Percentiles rank a stretch among this genome's conserved stretches.
Evolutionary conservation across 2,113 vertebrate genomes (phyloP).

Genomic region (human): GRCh38 chr17:67217001-67217500

Average conservation of each 20-base stretch:
- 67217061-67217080: neutral
- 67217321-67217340: neutral
- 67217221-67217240: neutral
- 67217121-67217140: neutral
- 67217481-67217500: neutral
- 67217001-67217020: neutral
- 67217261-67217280: neutral
- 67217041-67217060: neutral
- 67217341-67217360: constrained; percentile 1
- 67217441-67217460: neutral
- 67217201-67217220: neutral
- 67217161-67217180: neutral
- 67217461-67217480: neutral
- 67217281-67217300: neutral
- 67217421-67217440: neutral
- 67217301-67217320: neutral
- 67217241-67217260: neutral
- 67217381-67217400: neutral
- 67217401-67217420: neutral
- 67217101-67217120: neutral
- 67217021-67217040: neutral
- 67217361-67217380: neutral
- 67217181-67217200: neutral
- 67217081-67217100: neutral
- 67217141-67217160: neutral